A percentile compares a stretch with the other conserved stretches of the same genome.
These are phyloP conservation scores for Semnopithecus entellus DNA, from an alignment of 2,113 vertebrate genomes.

Conservation along the genomic window DNA sequence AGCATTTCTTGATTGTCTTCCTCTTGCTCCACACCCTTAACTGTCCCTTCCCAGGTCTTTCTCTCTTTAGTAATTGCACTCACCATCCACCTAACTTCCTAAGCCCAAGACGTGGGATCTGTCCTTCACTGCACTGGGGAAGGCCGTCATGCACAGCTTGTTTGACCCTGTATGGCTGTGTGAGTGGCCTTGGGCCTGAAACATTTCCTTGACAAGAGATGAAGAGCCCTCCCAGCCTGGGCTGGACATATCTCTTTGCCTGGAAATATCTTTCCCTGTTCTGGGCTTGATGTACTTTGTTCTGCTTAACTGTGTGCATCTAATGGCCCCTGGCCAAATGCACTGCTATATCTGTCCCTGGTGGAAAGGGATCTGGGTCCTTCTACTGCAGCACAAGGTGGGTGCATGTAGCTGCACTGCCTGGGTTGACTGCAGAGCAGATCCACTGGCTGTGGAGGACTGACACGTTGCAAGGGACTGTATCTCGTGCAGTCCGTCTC, in stretches of 20 bases:
- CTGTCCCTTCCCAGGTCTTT: background rate
- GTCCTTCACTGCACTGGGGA: background rate
- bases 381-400: background rate
- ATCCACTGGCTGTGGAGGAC: background rate
- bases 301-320: background rate
- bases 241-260: background rate
- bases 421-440: fast-evolving
- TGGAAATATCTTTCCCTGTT: background rate
- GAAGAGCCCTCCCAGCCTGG: background rate
- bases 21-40: background rate
- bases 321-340: background rate
- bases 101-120: background rate
- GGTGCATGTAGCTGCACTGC: background rate
- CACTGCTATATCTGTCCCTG: background rate
- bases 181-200: background rate
- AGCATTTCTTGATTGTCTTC: background rate
- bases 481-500: background rate
- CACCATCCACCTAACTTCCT: background rate
- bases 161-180: fast-evolving
- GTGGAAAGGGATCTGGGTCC: background rate
- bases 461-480: fast-evolving
- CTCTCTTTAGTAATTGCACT: background rate
- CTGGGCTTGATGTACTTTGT: background rate
- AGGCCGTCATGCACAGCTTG: background rate
- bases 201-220: background rate